Base-by-base conservation (phyloP, 2,888 invertebrate species). In the Epirrita christyi region DNA sequence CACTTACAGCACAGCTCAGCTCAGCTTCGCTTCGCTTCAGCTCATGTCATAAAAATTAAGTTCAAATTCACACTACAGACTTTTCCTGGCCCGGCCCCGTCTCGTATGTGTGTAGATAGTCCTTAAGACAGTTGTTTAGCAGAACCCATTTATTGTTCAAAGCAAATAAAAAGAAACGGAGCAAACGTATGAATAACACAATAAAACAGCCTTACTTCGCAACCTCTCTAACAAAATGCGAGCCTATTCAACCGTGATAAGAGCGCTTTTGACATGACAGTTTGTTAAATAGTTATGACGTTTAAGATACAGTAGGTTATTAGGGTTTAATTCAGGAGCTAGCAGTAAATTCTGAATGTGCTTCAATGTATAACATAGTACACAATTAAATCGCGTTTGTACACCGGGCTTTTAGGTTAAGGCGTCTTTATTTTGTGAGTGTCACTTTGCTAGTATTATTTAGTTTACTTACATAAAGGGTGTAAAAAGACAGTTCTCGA, bases 131-230 rank as follows among this genome's bases (percentile, higher is more conserved):
- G 79, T 81, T 78, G 72, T 78, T 76, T 81, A 80, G 71, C 77
- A 74, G 73, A 81, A 83, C 76, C 78, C 80, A 84, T 88, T 88
- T 88, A 88, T 88, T 87, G 83, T 85, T 81, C 81, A 76, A 78
- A 80, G 81, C 79, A 81, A 83, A 83, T 85, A 87, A 87, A 89
- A 88, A 84, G 83, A 81, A 81, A 75, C 78, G 56, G 64, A 75
- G 73, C 73, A 74, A 80, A 71, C 73, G 69, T 77, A 66, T 65
- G 64, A 69, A 67, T 43, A 66, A 66, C 63, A 49, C 54, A 66
- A 61, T 63, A 68, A 68, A 79, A 75, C 61, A 71, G 63, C 70
- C 63, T 68, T 63, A 70, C 62, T 70, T 53, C 34, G 29, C 27
- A 46, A 11, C 7, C 4, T n/a, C 14, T 9, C 63, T 55, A 48